These are phyloP conservation scores for Eunapius fragilis DNA, from an alignment of 37 sponge, comb jelly and placozoan species.

Conservation along the genomic window DNA sequence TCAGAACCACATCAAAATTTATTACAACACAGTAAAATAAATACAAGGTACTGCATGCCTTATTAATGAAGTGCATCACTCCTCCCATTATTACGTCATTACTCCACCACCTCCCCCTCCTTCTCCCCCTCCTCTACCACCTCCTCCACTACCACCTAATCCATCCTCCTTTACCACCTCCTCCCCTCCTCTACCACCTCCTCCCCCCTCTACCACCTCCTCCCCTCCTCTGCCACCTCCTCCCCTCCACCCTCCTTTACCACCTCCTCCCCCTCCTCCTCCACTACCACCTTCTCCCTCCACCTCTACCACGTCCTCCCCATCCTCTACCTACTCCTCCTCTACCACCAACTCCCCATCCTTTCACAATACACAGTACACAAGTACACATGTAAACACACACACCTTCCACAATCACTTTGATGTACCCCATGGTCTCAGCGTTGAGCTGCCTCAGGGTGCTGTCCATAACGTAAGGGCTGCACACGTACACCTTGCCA, in stretches of 20 bases:
- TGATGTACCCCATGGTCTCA: not conserved
- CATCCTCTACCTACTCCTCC: too few relatives aligned
- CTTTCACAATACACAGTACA: too few relatives aligned
- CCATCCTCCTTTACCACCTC: not conserved
- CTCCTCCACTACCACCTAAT: not conserved
- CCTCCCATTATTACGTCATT: constrained; percentile 17
- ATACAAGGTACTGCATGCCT: too few relatives aligned
- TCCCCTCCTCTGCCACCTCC: not conserved
- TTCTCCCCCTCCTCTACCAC: constrained; percentile 9
- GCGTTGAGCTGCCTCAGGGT: not conserved
- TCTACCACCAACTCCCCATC: too few relatives aligned
- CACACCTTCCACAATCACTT: not conserved
- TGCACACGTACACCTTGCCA: not conserved
- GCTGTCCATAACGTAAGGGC: not conserved
- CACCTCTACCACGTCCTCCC: too few relatives aligned
- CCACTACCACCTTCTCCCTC: too few relatives aligned
- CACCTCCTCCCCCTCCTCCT: not conserved
- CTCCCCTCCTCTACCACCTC: not conserved
- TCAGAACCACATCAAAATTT: too few relatives aligned
- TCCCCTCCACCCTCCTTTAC: not conserved
- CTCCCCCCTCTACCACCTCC: not conserved
- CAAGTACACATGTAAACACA: too few relatives aligned
- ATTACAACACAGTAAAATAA: not conserved
- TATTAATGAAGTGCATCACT: not conserved
- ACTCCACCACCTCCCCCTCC: constrained; percentile 5